Evolutionary conservation across 2,888 invertebrate species (phyloP).

Genomic region (Lasioglossum figueresi): DNA sequence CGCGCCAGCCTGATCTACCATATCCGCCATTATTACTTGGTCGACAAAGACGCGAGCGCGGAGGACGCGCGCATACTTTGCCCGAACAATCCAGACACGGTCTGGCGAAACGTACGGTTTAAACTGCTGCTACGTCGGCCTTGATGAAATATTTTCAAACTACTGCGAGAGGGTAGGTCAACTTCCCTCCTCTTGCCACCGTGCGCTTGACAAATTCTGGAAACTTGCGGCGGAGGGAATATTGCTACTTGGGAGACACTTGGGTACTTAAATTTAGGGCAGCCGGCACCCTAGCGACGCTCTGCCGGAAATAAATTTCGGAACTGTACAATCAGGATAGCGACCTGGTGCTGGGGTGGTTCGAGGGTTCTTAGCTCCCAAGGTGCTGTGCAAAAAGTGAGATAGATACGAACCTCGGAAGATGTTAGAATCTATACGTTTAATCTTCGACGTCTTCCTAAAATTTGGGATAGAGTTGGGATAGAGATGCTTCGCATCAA

Average conservation of each 20-base stretch:
- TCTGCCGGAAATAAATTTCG: conserved; percentile 18
- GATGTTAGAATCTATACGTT: background rate
- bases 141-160: conserved; percentile 19
- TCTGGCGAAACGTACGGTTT: background rate
- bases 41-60: conserved; percentile 4
- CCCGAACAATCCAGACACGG: conserved; percentile 15
- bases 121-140: conserved; percentile 9
- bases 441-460: background rate
- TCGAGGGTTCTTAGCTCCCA: background rate
- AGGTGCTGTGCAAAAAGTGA: background rate
- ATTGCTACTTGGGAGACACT: conserved; percentile 35
- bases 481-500: too few relatives aligned
- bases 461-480: background rate
- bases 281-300: conserved; percentile 24
- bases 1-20: background rate
- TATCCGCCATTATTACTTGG: background rate
- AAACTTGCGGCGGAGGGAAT: conserved; percentile 11
- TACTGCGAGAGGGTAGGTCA: background rate
- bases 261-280: conserved; percentile 47
- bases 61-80: background rate
- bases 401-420: background rate
- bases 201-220: conserved; percentile 12
- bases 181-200: background rate
- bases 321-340: conserved; percentile 13
- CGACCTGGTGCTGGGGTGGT: background rate